A percentile compares a stretch with the other conserved stretches of the same genome.
Evolutionary conservation across 2,797 vertebrate species (phyloP).

Genomic region (Pyrocephalus nanus): DNA sequence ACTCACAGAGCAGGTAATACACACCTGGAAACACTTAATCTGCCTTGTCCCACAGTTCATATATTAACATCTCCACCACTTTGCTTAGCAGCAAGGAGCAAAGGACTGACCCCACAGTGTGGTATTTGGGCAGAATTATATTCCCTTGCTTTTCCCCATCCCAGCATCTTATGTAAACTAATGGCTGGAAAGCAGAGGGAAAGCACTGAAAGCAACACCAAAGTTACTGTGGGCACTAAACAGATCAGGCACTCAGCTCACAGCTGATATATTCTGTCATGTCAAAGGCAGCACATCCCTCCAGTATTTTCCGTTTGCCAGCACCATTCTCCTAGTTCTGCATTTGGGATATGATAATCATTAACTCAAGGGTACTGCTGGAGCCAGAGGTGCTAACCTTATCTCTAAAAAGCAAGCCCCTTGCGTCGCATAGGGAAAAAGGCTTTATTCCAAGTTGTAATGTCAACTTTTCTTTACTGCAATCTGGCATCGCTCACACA

Average conservation of each 20-base stretch:
- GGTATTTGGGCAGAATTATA: not conserved
- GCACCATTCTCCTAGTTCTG: not conserved
- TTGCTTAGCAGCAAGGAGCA: not conserved
- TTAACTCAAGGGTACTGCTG: not conserved
- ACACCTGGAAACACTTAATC: not conserved
- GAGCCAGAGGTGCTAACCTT: not conserved
- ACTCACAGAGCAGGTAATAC: not conserved
- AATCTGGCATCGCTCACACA: not conserved
- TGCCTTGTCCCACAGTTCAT: not conserved
- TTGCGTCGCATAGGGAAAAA: not conserved
- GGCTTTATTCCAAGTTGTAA: slow-evolving; percentile 8
- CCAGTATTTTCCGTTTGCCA: not conserved
- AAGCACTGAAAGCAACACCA: not conserved
- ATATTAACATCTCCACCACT: not conserved
- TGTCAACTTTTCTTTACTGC: slow-evolving; percentile 17
- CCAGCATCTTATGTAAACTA: not conserved
- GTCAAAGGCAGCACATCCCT: not conserved
- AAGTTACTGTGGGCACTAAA: not conserved
- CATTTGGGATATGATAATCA: not conserved
- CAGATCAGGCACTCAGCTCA: not conserved
- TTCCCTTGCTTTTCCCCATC: not conserved
- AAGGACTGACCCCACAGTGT: not conserved
- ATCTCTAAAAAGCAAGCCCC: not conserved
- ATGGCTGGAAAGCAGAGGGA: not conserved
- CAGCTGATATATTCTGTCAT: not conserved